A percentile compares a stretch with the other conserved stretches of the same genome.
phyloP scores from a whole-genome alignment of 2,113 vertebrate species.

The Psittacus erithacus region DNA sequence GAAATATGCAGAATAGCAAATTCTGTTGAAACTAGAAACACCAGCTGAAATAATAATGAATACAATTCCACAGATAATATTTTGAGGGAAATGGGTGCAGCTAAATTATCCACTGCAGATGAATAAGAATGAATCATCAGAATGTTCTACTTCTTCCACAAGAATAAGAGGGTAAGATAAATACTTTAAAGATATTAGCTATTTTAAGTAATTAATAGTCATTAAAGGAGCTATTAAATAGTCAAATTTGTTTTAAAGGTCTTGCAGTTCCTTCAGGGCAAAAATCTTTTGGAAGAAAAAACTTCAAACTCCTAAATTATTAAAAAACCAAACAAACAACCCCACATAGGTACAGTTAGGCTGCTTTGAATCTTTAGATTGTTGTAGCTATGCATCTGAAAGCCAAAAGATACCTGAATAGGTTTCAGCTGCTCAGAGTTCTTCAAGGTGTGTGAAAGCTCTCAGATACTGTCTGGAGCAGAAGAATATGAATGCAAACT shows the following conservation, averaged over 20 bases:
- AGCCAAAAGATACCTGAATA: neutral
- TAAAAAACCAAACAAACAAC: neutral
- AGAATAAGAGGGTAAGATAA: neutral
- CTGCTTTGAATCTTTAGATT: neutral
- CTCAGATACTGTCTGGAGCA: neutral
- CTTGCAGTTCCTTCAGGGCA: neutral
- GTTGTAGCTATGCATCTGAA: neutral
- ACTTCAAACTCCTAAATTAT: neutral
- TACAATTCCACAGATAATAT: slow-evolving; percentile 3
- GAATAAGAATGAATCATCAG: slow-evolving; percentile 31
- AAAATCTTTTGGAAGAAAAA: neutral
- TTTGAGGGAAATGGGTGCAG: slow-evolving; percentile 31
- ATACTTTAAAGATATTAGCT: slow-evolving; percentile 27
- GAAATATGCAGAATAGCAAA: neutral
- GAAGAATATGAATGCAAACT: neutral
- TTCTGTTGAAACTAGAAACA: neutral
- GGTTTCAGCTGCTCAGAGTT: rapidly evolving
- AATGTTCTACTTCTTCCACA: neutral
- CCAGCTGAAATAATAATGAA: slow-evolving; percentile 24
- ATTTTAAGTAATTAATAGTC: slow-evolving; percentile 5
- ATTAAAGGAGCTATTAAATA: neutral
- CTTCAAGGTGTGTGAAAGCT: neutral
- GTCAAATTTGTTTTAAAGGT: neutral
- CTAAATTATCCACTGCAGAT: slow-evolving; percentile 5
- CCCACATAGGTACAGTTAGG: rapidly evolving